A percentile compares a stretch with the other conserved stretches of the same genome.
phyloP scores from a whole-genome alignment of 2,113 vertebrate genomes.

The Rhegmatorhina hoffmannsi region DNA sequence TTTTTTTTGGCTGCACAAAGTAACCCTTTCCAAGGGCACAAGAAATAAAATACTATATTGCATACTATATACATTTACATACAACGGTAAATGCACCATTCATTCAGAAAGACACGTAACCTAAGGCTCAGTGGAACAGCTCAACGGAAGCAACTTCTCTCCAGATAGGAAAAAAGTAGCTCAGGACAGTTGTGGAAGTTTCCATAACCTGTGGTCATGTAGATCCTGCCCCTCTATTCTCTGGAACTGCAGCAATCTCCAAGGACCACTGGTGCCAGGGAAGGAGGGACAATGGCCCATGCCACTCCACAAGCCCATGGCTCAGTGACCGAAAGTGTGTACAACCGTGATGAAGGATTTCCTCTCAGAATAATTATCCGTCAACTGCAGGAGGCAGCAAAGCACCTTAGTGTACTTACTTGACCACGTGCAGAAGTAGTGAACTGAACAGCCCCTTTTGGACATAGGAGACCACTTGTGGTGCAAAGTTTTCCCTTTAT shows the following conservation, averaged over 20 bases:
- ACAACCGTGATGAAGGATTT: not conserved
- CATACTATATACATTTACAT: constrained; percentile 75
- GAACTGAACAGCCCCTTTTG: not conserved
- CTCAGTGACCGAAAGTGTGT: not conserved
- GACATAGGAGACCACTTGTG: not conserved
- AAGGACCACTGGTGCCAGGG: not conserved
- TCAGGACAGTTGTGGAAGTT: not conserved
- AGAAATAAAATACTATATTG: constrained; percentile 74
- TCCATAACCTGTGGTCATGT: not conserved
- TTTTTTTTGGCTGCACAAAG: constrained; percentile 67
- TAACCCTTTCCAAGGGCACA: constrained; percentile 64
- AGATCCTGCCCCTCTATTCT: not conserved
- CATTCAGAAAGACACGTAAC: constrained; percentile 69
- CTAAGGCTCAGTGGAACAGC: constrained; percentile 69
- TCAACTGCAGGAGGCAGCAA: not conserved
- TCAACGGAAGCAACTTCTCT: constrained; percentile 32
- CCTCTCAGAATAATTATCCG: not conserved
- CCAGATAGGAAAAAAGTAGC: not conserved
- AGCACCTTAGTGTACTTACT: not conserved
- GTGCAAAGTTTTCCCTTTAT: not conserved
- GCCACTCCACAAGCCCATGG: not conserved
- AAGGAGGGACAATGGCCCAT: not conserved
- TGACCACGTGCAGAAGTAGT: not conserved
- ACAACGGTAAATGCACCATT: constrained; percentile 71
- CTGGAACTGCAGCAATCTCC: not conserved